Evolutionary conservation across 2,797 vertebrate species (phyloP).

Genomic region (Myiotriccus ornatus): DNA sequence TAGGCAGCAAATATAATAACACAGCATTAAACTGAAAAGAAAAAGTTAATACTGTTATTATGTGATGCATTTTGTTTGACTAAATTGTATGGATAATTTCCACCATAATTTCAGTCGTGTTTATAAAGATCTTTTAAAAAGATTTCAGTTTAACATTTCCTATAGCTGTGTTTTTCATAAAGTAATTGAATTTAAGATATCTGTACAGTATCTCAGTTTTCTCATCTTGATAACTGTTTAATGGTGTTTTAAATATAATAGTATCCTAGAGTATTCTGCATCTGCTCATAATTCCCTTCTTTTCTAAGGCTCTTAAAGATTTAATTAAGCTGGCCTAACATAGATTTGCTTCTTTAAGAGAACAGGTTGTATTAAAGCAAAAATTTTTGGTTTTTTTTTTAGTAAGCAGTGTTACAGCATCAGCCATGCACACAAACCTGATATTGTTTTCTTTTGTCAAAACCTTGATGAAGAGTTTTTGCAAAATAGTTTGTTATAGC

Average conservation of each 20-base stretch:
- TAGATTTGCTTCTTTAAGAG: background rate
- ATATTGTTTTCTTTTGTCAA: background rate
- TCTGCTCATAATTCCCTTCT: background rate
- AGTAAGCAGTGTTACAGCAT: background rate
- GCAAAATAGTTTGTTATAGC: background rate
- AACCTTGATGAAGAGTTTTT: background rate
- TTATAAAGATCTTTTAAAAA: constrained; percentile 53
- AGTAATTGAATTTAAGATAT: constrained; percentile 47
- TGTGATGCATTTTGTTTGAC: constrained; percentile 53
- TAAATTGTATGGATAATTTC: constrained; percentile 54
- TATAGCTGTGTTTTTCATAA: constrained; percentile 6
- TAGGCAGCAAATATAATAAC: constrained; percentile 76
- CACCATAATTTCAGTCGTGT: constrained; percentile 40
- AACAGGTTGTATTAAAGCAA: background rate
- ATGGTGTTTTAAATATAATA: constrained; percentile 7
- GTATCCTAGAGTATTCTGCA: background rate
- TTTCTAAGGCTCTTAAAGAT: background rate
- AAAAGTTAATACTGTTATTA: constrained; percentile 66
- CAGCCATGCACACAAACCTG: background rate
- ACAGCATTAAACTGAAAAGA: constrained; percentile 68
- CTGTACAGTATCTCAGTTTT: constrained; percentile 21
- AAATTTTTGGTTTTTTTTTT: accelerated
- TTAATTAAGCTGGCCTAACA: background rate
- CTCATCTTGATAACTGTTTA: constrained; percentile 14
- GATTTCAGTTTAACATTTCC: constrained; percentile 26